Conservation (phyloP, 2,113 vertebrate genomes). For the Grammomys surdaster region DNA sequence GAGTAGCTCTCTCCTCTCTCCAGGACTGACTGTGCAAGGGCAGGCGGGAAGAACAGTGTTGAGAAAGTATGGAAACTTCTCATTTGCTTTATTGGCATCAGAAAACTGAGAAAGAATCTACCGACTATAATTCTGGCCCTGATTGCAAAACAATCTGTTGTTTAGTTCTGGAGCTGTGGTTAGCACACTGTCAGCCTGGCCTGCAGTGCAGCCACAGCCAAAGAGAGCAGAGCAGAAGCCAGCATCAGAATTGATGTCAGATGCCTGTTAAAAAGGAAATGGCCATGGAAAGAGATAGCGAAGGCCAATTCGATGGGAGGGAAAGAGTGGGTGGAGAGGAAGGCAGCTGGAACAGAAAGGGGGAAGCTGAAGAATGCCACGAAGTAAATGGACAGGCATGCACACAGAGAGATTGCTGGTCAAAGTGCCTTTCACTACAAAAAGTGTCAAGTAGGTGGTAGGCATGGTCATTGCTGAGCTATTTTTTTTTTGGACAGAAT, state of each 20-base stretch:
- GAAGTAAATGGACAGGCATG: neutral
- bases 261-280: neutral
- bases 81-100: conserved; percentile 43
- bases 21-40: neutral
- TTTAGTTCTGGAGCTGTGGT: conserved; percentile 61
- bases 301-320: too few species aligned
- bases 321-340: neutral
- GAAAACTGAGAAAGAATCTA: conserved; percentile 48
- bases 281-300: neutral
- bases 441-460: neutral
- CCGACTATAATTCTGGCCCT: conserved; percentile 58
- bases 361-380: neutral
- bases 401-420: neutral
- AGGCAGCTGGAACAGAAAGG: neutral
- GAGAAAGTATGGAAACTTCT: conserved; percentile 1
- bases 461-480: neutral
- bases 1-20: neutral
- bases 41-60: neutral
- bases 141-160: conserved; percentile 69
- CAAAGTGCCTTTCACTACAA: neutral
- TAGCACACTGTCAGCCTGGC: conserved; percentile 73
- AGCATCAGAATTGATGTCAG: conserved; percentile 22
- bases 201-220: neutral
- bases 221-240: conserved; percentile 64
- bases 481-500: neutral